Evolutionary conservation across 2,797 vertebrate genomes (phyloP).

Genomic region (Eulemur mongoz): DNA sequence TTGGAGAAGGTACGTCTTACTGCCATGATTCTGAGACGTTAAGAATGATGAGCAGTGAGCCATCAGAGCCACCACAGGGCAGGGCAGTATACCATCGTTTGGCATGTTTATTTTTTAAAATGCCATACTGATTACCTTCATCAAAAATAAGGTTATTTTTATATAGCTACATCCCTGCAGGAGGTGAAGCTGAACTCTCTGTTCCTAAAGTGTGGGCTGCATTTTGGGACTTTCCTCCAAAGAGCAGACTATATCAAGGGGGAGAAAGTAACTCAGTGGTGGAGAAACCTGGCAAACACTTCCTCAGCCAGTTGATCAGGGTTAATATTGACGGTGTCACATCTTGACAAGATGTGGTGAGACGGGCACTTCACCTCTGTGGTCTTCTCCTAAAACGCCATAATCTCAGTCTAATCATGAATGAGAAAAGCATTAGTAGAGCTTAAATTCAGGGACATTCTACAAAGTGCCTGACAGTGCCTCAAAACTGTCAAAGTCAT

Average conservation of each 20-base stretch:
- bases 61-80: background rate
- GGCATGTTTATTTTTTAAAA: background rate
- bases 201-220: background rate
- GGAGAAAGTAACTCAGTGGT: background rate
- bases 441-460: background rate
- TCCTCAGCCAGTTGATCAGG: background rate
- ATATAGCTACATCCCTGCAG: background rate
- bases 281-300: too few species aligned
- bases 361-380: background rate
- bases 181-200: background rate
- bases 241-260: background rate
- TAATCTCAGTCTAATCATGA: background rate
- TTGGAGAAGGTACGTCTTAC: background rate
- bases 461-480: background rate
- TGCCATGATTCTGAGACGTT: background rate
- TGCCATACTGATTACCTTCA: background rate
- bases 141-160: background rate
- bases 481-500: background rate
- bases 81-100: background rate
- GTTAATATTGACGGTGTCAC: rapidly evolving
- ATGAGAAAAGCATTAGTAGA: background rate
- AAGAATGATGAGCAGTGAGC: background rate
- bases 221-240: background rate
- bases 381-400: background rate
- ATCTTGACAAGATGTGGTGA: background rate